Evolutionary conservation across 2,888 invertebrate species (phyloP), one percentile per base, ranked within the genome.

Genomic region (Leptinotarsa tumamoca): DNA sequence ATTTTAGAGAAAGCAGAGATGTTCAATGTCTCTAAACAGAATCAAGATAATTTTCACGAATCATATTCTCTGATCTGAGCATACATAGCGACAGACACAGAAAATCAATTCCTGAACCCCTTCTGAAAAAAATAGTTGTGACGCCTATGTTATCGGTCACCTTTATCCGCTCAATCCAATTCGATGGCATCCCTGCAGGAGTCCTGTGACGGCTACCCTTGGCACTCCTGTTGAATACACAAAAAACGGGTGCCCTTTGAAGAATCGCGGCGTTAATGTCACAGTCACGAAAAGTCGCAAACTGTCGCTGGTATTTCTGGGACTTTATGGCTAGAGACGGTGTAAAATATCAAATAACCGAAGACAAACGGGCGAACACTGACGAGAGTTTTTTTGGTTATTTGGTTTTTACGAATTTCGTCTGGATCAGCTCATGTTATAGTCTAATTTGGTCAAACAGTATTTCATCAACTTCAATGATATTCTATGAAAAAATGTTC

Each of bases 211-310:
- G 69, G 54, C 13, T 18, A 56, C 33, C 54, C 49, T 33, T 69
- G 69, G 18, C 43, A 56, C 33, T 69, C 69, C 56, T 69, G 69
- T 69, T 69, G 69, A 69, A 69, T 69, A 56, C 69, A 54, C 43
- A 69, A 56, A 56, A 68, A 69, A 23, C 58, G 13, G 23, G 58
- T 15, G 58, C 58, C 23, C 58, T 58, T 58, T 58, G 58, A 58
- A 58, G 58, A 23, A 58, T 21, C 58, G 23, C 58, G 21, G 23
- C 18, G 58, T 58, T 58, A 58, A 58, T 58, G 58, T 58, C 27
- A 58, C 15, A 58, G 14, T 21, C 58, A 21, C 58, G 58, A 23
- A 58, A 58, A 58, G 58, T 58, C 58, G 58, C 58, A 21, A 58
- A 21, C 58, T 58, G 58, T 21, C 21, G 58, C 21, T 27, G 58